Base-by-base conservation (phyloP, 1,140 invertebrate genomes). In the Diabrotica undecimpunctata region DNA sequence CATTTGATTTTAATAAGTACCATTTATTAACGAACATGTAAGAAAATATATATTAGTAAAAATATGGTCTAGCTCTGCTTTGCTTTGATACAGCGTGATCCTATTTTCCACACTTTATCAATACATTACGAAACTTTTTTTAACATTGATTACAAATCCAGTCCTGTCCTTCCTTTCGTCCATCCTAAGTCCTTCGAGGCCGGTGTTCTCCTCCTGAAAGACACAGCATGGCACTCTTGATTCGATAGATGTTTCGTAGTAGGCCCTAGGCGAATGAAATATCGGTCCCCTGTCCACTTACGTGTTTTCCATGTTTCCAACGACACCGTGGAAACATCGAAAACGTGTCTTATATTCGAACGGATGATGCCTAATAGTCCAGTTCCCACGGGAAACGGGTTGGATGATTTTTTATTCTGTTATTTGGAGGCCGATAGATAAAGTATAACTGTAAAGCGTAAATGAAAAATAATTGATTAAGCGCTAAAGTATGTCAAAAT, bases 241-340 rank as follows among this genome's bases (percentile, higher is more conserved):
- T 71, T 68, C 67, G 54, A 63, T 68, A 64, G 64, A 67, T 71
- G 65, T 69, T 65, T 69, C 66, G 65, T 60, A 70, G 66, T 62
- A 65, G 59, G 65, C 71, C 71, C 66, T 65, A 54, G 64, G 69
- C 64, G 67, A 68, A 53, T 64, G 72, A 75, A 72, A 70, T 69
- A 75, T 75, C 70, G 72, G 66, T 73, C 72, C 72, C 73, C 66
- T 72, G 73, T 73, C 71, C 71, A 73, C 73, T 75, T 72, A 73
- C 70, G 72, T 71, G 66, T 69, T 70, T 68, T 72, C 71, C 70
- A 72, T 70, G 68, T 72, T 67, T 57, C 55, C 66, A 63, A 52
- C 66, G 68, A 54, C 60, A 37, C 41, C 41, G 13, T 61, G 55
- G 55, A 57, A 37, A 54, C 66, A 61, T 62, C 35, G 61, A 54